Percentiles rank a stretch among this genome's conserved stretches.
phyloP scores from a whole-genome alignment of 2,797 vertebrate species.

The Pteropus rufus region DNA sequence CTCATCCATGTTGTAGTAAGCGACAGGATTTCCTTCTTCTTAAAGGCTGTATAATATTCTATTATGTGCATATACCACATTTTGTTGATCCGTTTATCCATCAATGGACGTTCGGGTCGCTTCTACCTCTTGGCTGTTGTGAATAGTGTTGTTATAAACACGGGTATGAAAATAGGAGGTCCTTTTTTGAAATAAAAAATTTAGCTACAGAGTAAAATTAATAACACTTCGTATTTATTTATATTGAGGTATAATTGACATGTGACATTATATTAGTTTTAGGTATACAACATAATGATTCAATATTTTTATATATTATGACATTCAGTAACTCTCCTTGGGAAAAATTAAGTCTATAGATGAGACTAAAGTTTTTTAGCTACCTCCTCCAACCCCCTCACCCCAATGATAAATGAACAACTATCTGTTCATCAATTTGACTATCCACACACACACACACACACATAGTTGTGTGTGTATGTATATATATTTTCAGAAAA shows the following conservation, averaged over 20 bases:
- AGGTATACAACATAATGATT: neutral
- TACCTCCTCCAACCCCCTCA: neutral
- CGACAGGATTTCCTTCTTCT: neutral
- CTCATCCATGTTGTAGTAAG: neutral
- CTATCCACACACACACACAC: neutral
- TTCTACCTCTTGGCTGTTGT: neutral
- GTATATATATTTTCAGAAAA: neutral
- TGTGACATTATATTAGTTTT: neutral
- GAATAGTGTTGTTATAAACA: neutral
- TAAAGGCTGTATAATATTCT: neutral
- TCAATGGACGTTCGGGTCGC: accelerated
- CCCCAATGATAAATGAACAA: neutral
- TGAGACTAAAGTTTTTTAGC: neutral
- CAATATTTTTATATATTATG: neutral
- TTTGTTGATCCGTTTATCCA: neutral
- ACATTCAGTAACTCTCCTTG: neutral
- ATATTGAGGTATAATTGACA: neutral
- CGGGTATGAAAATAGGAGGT: neutral
- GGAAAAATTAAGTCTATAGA: neutral
- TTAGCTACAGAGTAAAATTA: neutral
- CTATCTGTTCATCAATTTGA: neutral
- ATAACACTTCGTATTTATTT: neutral
- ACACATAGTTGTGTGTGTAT: neutral
- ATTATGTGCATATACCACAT: accelerated
- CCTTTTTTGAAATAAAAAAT: neutral